Evolutionary conservation across 2,797 vertebrate species (phyloP).

Genomic region (Selene dorsalis): DNA sequence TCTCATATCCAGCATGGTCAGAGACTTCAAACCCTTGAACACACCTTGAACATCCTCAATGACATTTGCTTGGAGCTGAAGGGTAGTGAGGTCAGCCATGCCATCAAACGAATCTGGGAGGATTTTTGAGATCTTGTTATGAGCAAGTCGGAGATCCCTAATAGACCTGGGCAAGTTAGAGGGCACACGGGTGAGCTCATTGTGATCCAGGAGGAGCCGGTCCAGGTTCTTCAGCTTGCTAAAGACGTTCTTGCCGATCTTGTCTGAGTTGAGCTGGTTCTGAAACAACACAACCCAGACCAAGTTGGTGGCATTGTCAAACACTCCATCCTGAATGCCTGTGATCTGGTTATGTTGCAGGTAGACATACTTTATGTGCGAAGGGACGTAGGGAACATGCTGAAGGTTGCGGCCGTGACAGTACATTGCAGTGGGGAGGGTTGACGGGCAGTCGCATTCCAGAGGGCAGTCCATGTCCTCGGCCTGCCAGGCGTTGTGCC

Average conservation of each 20-base stretch:
- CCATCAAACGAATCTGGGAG: slow-evolving; percentile 84
- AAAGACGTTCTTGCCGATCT: slow-evolving; percentile 90
- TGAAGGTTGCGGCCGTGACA: slow-evolving; percentile 92
- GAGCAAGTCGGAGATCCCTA: slow-evolving; percentile 87
- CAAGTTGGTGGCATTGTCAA: slow-evolving; percentile 92
- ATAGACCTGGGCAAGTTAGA: slow-evolving; percentile 90
- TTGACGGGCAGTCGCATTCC: slow-evolving; percentile 92
- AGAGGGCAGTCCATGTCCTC: slow-evolving; percentile 88
- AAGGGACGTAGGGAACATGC: slow-evolving; percentile 91
- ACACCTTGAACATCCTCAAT: slow-evolving; percentile 87
- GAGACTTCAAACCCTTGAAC: slow-evolving; percentile 89
- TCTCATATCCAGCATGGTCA: slow-evolving; percentile 90
- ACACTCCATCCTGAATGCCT: slow-evolving; percentile 89
- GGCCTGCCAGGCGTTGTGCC: slow-evolving; percentile 72
- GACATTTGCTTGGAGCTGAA: slow-evolving; percentile 89
- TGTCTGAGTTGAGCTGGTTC: slow-evolving; percentile 91
- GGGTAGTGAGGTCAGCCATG: slow-evolving; percentile 85
- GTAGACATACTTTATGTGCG: slow-evolving; percentile 95
- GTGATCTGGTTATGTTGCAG: slow-evolving; percentile 93
- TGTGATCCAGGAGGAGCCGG: slow-evolving; percentile 91
- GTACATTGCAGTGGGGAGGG: slow-evolving; percentile 93
- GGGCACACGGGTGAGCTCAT: slow-evolving; percentile 90
- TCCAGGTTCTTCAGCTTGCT: slow-evolving; percentile 89
- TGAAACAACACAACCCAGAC: slow-evolving; percentile 93
- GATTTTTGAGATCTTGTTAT: slow-evolving; percentile 91